phyloP scores from a whole-genome alignment of 2,797 vertebrate species.

The Enteromius paludinosus region DNA sequence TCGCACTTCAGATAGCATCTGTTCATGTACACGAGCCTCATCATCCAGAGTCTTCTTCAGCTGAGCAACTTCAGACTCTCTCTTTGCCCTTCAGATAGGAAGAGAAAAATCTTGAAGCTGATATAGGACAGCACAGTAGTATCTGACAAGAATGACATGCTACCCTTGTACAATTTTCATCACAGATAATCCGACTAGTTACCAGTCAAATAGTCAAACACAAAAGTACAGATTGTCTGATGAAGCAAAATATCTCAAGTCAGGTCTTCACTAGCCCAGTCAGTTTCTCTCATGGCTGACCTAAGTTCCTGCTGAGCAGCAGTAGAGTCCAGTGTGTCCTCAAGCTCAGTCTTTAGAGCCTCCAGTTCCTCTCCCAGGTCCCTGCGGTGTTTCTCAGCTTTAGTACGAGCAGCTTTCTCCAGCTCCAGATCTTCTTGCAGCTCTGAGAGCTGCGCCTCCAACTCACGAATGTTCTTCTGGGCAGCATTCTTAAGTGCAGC shows the following conservation, averaged over 20 bases:
- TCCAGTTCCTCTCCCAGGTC: conserved; percentile 96
- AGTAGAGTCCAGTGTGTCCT: conserved; percentile 93
- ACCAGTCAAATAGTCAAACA: background rate
- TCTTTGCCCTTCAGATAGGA: conserved; percentile 79
- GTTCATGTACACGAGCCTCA: conserved; percentile 87
- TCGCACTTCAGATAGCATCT: conserved; percentile 90
- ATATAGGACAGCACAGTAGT: background rate
- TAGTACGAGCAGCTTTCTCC: conserved; percentile 85
- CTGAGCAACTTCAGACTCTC: conserved; percentile 91
- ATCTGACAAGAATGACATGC: background rate
- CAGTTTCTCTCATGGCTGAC: conserved; percentile 50
- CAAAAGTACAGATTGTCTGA: background rate
- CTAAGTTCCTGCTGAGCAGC: conserved; percentile 95
- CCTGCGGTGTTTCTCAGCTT: conserved; percentile 91
- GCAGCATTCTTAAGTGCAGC: conserved; percentile 89
- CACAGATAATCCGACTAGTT: background rate
- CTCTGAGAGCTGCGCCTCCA: conserved; percentile 92
- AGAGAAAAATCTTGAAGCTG: background rate
- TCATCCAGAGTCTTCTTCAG: conserved; percentile 93
- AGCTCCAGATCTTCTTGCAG: conserved; percentile 95
- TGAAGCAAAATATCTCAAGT: background rate
- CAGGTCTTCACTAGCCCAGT: background rate
- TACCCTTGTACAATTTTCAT: background rate
- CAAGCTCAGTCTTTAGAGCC: conserved; percentile 93
- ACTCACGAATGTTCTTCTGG: conserved; percentile 91